phyloP scores from a whole-genome alignment of 2,888 invertebrate species.

The Spilarctia lutea region DNA sequence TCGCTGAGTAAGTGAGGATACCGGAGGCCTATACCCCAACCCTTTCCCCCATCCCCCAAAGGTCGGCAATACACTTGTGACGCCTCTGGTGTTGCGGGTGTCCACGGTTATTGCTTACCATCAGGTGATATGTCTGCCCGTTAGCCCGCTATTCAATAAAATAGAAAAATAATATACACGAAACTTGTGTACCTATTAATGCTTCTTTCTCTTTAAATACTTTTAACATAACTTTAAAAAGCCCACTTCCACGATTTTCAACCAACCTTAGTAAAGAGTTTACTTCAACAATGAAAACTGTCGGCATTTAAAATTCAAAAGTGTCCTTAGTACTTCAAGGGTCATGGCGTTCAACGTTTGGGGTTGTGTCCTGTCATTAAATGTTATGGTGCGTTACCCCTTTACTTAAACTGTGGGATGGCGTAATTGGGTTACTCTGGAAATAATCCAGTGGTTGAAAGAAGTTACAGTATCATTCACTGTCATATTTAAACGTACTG shows the following conservation, averaged over 20 bases:
- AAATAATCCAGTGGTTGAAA: slow-evolving; percentile 37
- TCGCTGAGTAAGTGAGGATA: too few relatives aligned
- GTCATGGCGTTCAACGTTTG: slow-evolving; percentile 26
- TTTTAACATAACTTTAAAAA: not conserved
- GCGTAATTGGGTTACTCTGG: slow-evolving; percentile 40
- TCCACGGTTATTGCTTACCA: too few relatives aligned
- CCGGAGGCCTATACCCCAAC: too few relatives aligned
- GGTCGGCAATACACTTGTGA: too few relatives aligned
- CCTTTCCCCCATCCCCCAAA: too few relatives aligned
- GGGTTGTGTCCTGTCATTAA: slow-evolving; percentile 39
- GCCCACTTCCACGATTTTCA: not conserved
- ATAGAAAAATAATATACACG: too few relatives aligned
- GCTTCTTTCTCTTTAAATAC: not conserved
- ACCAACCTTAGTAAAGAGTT: not conserved
- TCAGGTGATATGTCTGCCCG: too few relatives aligned
- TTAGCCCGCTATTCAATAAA: too few relatives aligned
- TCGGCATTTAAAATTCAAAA: slow-evolving; percentile 26
- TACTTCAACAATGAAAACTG: not conserved
- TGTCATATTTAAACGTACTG: slow-evolving; percentile 24
- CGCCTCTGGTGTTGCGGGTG: too few relatives aligned
- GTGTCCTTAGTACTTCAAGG: slow-evolving; percentile 26
- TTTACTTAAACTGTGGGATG: slow-evolving; percentile 28
- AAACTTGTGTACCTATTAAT: not conserved
- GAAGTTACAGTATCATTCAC: slow-evolving; percentile 37
- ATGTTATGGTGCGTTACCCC: slow-evolving; percentile 45